These are phyloP conservation scores for Donacobius atricapilla DNA, from an alignment of 2,113 vertebrate genomes.

Conservation along the genomic window DNA sequence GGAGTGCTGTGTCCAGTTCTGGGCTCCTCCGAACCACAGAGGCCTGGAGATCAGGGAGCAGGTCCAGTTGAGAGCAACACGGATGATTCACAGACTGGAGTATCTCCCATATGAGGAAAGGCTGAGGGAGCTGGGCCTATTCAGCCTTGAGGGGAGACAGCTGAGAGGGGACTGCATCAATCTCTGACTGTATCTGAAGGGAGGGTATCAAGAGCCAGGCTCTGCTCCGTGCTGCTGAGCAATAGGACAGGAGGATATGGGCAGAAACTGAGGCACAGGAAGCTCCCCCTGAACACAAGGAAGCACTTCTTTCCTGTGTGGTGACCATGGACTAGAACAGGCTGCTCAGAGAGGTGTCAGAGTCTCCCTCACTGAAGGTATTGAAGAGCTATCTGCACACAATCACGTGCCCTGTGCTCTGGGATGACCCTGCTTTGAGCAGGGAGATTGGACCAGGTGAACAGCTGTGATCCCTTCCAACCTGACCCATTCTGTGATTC, in stretches of 20 bases:
- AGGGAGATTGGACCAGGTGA: neutral
- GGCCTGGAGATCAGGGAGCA: no score
- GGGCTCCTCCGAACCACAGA: neutral
- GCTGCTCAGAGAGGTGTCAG: rapidly evolving
- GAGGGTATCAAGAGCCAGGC: neutral
- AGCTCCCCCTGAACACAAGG: neutral
- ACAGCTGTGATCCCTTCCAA: rapidly evolving
- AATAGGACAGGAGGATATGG: neutral
- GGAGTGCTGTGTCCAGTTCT: neutral
- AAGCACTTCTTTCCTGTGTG: neutral
- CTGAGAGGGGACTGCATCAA: neutral
- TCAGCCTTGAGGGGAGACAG: neutral
- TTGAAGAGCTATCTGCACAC: neutral
- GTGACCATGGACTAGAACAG: neutral
- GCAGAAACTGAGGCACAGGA: neutral
- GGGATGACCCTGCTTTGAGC: neutral
- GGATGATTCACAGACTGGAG: neutral
- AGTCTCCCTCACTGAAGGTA: neutral
- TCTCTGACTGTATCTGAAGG: neutral
- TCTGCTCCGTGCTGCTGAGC: neutral
- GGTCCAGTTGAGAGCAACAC: neutral
- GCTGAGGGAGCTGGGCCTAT: neutral
- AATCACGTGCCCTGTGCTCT: neutral
- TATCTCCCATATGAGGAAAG: neutral
- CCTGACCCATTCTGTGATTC: neutral